These are phyloP conservation scores for Telenomus remus DNA, from an alignment of 1,140 invertebrate species.

Conservation along the genomic window DNA sequence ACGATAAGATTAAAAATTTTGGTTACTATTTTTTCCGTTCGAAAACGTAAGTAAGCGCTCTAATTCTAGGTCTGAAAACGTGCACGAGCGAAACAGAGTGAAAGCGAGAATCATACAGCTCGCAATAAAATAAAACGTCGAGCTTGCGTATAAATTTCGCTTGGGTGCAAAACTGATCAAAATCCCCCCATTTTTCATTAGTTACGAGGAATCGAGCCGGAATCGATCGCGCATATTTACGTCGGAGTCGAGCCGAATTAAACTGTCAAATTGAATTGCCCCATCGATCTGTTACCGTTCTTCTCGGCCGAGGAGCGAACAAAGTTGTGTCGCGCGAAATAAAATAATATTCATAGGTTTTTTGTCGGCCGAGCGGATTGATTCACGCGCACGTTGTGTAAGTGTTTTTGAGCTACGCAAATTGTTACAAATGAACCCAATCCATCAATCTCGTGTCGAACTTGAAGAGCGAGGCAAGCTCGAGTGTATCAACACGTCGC, in stretches of 20 bases:
- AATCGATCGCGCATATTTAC: slow-evolving; percentile 57
- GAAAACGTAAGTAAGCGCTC: no score
- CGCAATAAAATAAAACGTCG: slow-evolving; percentile 15
- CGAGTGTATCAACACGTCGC: slow-evolving; percentile 18
- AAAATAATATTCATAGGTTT: slow-evolving; percentile 53
- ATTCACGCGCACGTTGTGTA: slow-evolving; percentile 11
- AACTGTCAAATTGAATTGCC: slow-evolving; percentile 57
- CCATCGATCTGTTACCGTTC: slow-evolving; percentile 49
- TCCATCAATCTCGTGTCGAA: slow-evolving; percentile 62
- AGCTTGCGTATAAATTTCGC: slow-evolving; percentile 19
- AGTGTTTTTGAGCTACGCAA: slow-evolving; percentile 38
- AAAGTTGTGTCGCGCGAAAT: slow-evolving; percentile 34
- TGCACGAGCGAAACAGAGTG: no score
- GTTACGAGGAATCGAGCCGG: slow-evolving; percentile 27
- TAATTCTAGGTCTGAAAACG: no score
- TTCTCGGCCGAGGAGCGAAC: slow-evolving; percentile 19
- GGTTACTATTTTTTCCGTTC: not conserved
- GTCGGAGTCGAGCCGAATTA: slow-evolving; percentile 40
- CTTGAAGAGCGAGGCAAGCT: slow-evolving; percentile 42
- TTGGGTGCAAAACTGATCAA: slow-evolving; percentile 29
- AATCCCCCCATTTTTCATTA: slow-evolving; percentile 50
- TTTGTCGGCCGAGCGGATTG: slow-evolving; percentile 20
- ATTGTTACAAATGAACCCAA: slow-evolving; percentile 64
- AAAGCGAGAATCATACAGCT: not conserved
- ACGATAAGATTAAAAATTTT: slow-evolving; percentile 11